phyloP scores from a whole-genome alignment of 2,113 vertebrate genomes.

The Caracal caracal region DNA sequence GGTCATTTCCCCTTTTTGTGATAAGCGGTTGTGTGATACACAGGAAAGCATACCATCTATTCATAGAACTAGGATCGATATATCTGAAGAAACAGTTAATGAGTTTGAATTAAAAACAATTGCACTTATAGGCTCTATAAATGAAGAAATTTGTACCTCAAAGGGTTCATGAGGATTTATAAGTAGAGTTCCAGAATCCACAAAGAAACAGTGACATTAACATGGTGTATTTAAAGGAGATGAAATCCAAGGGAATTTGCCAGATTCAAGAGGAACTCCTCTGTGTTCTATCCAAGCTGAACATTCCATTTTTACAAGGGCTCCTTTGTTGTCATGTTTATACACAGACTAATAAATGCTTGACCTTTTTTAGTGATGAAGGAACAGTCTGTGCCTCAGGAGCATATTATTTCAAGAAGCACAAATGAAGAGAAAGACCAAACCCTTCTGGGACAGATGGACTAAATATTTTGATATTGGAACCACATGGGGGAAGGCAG shows the following conservation, averaged over 20 bases:
- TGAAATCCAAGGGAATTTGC: slow-evolving; percentile 58
- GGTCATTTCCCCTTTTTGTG: neutral
- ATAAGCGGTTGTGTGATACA: neutral
- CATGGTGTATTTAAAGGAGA: slow-evolving; percentile 33
- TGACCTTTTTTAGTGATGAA: slow-evolving; percentile 77
- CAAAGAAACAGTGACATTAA: slow-evolving; percentile 45
- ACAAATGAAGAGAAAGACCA: slow-evolving; percentile 75
- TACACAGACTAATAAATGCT: slow-evolving; percentile 76
- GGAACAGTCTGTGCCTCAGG: slow-evolving; percentile 76
- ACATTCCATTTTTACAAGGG: slow-evolving; percentile 78
- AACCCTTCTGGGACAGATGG: slow-evolving; percentile 72
- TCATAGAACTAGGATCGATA: neutral
- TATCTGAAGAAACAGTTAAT: neutral
- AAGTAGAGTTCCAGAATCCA: slow-evolving; percentile 10
- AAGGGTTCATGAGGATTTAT: neutral
- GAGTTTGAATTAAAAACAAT: neutral
- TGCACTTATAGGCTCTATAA: neutral
- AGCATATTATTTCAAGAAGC: slow-evolving; percentile 78
- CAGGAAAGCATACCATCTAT: neutral
- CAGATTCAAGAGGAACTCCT: slow-evolving; percentile 67
- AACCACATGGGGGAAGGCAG: slow-evolving; percentile 70
- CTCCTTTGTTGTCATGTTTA: slow-evolving; percentile 79
- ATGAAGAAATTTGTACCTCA: neutral
- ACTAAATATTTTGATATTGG: slow-evolving; percentile 70
- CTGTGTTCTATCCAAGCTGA: slow-evolving; percentile 67